phyloP scores from a whole-genome alignment of 2,113 vertebrate species.

The Oophaga pumilio region DNA sequence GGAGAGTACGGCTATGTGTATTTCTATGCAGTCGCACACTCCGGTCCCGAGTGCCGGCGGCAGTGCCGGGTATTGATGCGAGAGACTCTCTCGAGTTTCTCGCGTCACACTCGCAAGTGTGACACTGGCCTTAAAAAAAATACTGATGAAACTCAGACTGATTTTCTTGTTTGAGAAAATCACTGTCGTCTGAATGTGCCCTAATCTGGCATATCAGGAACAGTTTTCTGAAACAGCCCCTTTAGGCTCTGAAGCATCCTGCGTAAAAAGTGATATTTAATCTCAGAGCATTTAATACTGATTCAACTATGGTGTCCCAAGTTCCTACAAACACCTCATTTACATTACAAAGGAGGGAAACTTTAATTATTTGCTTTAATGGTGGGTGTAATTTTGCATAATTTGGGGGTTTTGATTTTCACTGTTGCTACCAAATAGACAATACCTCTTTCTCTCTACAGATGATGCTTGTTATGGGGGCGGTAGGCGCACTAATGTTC shows the following conservation, averaged over 20 bases:
- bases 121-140: no score
- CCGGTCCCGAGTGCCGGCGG: no score
- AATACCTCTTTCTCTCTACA: slow-evolving; percentile 7
- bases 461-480: slow-evolving; percentile 74
- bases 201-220: no score
- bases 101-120: no score
- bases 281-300: neutral
- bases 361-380: neutral
- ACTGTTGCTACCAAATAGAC: neutral
- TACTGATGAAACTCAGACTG: no score
- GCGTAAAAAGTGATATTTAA: neutral
- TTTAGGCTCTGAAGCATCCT: neutral
- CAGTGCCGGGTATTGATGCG: no score
- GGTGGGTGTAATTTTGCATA: neutral
- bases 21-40: no score
- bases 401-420: neutral
- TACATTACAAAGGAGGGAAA: neutral
- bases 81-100: no score
- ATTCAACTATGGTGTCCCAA: neutral
- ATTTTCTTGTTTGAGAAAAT: no score
- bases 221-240: no score
- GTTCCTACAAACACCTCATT: neutral
- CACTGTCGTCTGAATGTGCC: no score
- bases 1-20: no score
- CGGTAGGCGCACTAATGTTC: slow-evolving; percentile 73